A percentile compares a stretch with the other conserved stretches of the same genome.
phyloP scores from a whole-genome alignment of 2,888 invertebrate species.

The Apotomis betuletana region DNA sequence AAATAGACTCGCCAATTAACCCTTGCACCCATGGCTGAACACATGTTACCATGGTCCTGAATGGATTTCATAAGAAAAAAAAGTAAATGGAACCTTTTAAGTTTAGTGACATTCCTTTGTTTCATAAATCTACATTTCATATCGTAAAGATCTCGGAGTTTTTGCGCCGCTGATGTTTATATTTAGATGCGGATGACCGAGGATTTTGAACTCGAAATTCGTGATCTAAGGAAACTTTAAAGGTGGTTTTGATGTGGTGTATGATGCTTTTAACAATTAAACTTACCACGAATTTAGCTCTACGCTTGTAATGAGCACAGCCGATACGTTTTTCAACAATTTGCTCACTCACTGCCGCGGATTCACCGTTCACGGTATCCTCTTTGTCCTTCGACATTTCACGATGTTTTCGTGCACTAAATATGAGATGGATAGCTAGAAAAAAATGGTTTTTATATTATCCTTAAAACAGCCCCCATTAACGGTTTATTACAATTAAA shows the following conservation, averaged over 20 bases:
- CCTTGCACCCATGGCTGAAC: conserved; percentile 11
- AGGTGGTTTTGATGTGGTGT: not conserved
- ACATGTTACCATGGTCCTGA: conserved; percentile 1
- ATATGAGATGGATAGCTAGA: not conserved
- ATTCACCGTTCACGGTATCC: conserved; percentile 57
- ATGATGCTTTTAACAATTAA: not conserved
- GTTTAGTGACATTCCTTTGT: conserved; percentile 71
- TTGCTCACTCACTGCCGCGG: conserved; percentile 53
- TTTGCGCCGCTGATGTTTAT: conserved; percentile 62
- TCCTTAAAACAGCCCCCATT: not conserved
- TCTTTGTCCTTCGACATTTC: conserved; percentile 67
- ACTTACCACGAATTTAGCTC: conserved; percentile 93
- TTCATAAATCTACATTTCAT: conserved; percentile 58
- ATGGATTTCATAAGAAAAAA: not conserved
- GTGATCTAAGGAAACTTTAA: not conserved
- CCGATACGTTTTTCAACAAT: conserved; percentile 83
- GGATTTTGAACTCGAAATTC: conserved; percentile 51
- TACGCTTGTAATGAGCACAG: conserved; percentile 92
- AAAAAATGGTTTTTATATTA: not conserved
- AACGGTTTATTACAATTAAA: conserved; percentile 8
- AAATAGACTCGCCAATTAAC: conserved; percentile 22
- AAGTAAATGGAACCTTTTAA: conserved; percentile 40
- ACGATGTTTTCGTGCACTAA: conserved; percentile 1
- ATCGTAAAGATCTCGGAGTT: conserved; percentile 49
- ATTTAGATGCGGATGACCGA: conserved; percentile 58